Evolutionary conservation across 2,113 vertebrate genomes (phyloP), one percentile per base, ranked within the genome.

Genomic region (Myrmecophaga tridactyla): DNA sequence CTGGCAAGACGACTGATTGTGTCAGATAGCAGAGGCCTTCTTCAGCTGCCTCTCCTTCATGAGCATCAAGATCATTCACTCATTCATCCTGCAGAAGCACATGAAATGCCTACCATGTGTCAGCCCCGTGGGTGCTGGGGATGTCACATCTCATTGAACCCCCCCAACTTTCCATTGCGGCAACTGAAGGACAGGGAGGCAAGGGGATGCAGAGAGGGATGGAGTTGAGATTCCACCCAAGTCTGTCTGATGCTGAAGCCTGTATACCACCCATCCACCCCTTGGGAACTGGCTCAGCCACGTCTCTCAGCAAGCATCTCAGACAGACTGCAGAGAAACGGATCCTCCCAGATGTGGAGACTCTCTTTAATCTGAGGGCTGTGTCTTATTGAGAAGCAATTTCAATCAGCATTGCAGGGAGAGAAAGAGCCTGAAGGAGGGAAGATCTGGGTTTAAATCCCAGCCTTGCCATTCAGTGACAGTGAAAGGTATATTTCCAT

Each of bases 381-480:
- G 34, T 11, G 21, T 81, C 48, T 76, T 89, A n/a, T 15, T n/a
- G 53, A 94, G 69, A 81, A 75, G 43, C 29, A 56, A 17, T 77
- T 73, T 78, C 23, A 3, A 6, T 63, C 80, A 70, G 69, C 4
- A 0, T 34, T 63, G 10, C 46, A 36, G 34, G 51, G 43, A 56
- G 31, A 36, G 31, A 78, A 62, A 73, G 15, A 31, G 78, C 6
- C 41, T 1, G 10, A 88, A 53, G 27, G 43, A 29, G 39, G 48
- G 62, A 56, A 87, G 96, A 88, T 46, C 53, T 23, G 25, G 53
- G 87, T 94, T 94, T 75, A 83, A 41, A 75, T 34, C 34, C 39
- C 27, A 29, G 34, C 18, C 60, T 63, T 39, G 36, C 12, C 0
- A 20, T 56, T 48, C 14, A 21, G 69, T 17, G 29, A 75, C 53